Evolutionary conservation across 1,140 invertebrate species (phyloP).

Genomic region (Meteorus sp.): DNA sequence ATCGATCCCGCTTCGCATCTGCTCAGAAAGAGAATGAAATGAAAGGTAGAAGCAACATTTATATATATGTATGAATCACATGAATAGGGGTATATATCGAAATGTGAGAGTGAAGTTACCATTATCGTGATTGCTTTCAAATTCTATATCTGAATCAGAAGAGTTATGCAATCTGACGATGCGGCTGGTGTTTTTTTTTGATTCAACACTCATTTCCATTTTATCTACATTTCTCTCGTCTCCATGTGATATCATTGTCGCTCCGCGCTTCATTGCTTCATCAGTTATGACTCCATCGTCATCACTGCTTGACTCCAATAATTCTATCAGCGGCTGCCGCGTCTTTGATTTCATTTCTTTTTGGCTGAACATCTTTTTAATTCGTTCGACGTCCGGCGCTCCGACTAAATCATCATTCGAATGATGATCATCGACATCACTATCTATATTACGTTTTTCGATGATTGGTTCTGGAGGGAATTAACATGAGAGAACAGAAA

Average conservation of each 20-base stretch:
- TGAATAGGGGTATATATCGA: background rate
- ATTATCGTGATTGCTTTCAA: slow-evolving; percentile 16
- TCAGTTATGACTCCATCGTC: slow-evolving; percentile 14
- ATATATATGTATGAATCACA: background rate
- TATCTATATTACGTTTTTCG: background rate
- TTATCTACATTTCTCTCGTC: background rate
- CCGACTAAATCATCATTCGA: slow-evolving; percentile 20
- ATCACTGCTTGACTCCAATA: slow-evolving; percentile 23
- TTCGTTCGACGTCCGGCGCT: slow-evolving; percentile 33
- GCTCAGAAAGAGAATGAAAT: slow-evolving; percentile 28
- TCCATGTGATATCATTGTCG: background rate
- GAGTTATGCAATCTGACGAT: slow-evolving; percentile 27
- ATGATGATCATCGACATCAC: slow-evolving; percentile 36
- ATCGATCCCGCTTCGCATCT: slow-evolving; percentile 37
- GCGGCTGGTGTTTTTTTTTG: slow-evolving; percentile 30
- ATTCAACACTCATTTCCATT: background rate
- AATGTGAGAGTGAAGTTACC: slow-evolving; percentile 16
- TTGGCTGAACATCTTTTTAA: slow-evolving; percentile 37
- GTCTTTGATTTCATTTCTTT: slow-evolving; percentile 10
- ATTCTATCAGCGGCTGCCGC: background rate
- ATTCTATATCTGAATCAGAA: slow-evolving; percentile 35
- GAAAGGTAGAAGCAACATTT: background rate
- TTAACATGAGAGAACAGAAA: background rate
- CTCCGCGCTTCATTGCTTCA: slow-evolving; percentile 2
- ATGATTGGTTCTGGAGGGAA: slow-evolving; percentile 12